phyloP scores from a whole-genome alignment of 2,113 vertebrate genomes.

The Sinocyclocheilus anophthalmus region DNA sequence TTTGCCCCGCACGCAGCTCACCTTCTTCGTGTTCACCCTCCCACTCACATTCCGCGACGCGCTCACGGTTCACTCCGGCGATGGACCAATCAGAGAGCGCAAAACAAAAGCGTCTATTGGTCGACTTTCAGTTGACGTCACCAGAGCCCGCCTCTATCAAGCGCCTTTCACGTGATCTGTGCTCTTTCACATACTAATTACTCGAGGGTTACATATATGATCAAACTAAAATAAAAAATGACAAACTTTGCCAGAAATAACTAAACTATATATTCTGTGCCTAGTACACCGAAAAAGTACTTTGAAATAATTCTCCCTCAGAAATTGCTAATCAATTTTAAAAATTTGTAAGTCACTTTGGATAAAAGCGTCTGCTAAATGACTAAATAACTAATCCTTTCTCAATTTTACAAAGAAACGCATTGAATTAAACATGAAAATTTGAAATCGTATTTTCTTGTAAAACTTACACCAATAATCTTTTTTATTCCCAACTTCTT shows the following conservation, averaged over 20 bases:
- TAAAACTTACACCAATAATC: too few species aligned
- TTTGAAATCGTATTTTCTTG: too few species aligned
- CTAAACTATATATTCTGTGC: not conserved
- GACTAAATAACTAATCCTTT: too few species aligned
- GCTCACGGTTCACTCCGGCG: constrained; percentile 44
- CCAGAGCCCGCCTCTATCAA: constrained; percentile 57
- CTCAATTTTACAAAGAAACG: too few species aligned
- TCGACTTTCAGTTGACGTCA: not conserved
- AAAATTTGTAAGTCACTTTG: too few species aligned
- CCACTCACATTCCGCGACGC: constrained; percentile 11
- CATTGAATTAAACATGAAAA: too few species aligned
- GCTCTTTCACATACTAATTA: not conserved
- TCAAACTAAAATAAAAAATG: not conserved
- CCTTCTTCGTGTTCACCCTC: not conserved
- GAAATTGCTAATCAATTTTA: too few species aligned
- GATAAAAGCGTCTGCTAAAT: too few species aligned
- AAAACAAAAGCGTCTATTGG: constrained; percentile 75
- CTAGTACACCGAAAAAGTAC: not conserved
- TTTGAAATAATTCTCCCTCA: too few species aligned
- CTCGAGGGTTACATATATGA: not conserved
- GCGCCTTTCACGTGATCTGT: constrained; percentile 70
- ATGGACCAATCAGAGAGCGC: constrained; percentile 66
- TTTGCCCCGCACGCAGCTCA: not conserved
- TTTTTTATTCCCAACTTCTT: too few species aligned
- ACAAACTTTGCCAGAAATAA: not conserved